These are phyloP conservation scores for Cerceris ruficornis DNA, from an alignment of 2,888 invertebrate genomes.

Conservation along the genomic window DNA sequence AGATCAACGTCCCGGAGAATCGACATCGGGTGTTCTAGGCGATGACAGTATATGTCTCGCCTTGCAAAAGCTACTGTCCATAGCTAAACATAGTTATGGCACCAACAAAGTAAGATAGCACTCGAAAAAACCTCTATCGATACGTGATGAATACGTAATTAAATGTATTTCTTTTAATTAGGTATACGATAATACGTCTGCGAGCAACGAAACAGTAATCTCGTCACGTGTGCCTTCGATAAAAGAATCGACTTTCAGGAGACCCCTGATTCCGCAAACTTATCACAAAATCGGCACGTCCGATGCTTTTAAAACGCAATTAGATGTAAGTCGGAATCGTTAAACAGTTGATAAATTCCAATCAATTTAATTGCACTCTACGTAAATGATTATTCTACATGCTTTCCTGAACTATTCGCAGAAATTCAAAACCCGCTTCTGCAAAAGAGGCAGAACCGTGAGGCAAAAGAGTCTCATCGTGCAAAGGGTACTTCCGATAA, in stretches of 20 bases:
- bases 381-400: background rate
- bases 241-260: slow-evolving; percentile 78
- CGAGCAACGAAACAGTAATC: slow-evolving; percentile 79
- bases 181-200: slow-evolving; percentile 77
- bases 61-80: slow-evolving; percentile 80
- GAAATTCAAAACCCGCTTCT: slow-evolving; percentile 82
- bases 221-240: slow-evolving; percentile 77
- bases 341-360: background rate
- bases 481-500: slow-evolving; percentile 88
- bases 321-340: slow-evolving; percentile 79
- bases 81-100: slow-evolving; percentile 81
- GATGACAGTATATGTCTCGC: slow-evolving; percentile 75
- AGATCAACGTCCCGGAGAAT: slow-evolving; percentile 51
- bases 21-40: slow-evolving; percentile 47
- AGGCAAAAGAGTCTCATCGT: slow-evolving; percentile 87
- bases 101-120: slow-evolving; percentile 78
- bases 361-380: background rate
- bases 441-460: slow-evolving; percentile 80
- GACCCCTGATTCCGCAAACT: slow-evolving; percentile 78
- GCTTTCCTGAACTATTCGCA: slow-evolving; percentile 51
- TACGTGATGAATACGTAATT: background rate
- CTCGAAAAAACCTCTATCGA: background rate
- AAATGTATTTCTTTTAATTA: slow-evolving; percentile 44
- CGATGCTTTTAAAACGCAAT: slow-evolving; percentile 82
- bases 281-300: slow-evolving; percentile 77